Evolutionary conservation across 2,888 invertebrate species (phyloP).

Genomic region (Frankliniella intonsa): DNA sequence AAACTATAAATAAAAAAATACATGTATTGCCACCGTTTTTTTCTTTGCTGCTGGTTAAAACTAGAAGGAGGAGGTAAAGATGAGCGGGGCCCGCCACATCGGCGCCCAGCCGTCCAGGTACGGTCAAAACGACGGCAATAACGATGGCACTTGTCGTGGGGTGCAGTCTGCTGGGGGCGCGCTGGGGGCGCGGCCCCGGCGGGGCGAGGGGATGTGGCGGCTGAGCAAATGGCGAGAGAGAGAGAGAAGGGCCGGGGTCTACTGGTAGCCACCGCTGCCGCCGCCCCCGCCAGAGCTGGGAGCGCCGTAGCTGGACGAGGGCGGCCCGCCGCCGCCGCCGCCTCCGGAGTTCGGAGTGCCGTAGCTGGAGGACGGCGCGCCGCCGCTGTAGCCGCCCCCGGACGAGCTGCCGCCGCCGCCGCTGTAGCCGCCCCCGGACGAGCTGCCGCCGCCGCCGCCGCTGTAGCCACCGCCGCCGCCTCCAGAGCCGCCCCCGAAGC

Average conservation of each 20-base stretch:
- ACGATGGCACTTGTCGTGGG: not conserved
- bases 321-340: slow-evolving; percentile 24
- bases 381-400: slow-evolving; percentile 27
- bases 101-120: not conserved
- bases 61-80: not conserved
- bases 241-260: not conserved
- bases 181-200: not conserved
- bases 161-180: not conserved
- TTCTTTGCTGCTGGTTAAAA: not conserved
- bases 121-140: slow-evolving; percentile 16
- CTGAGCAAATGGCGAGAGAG: not conserved
- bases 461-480: not conserved
- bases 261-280: slow-evolving; percentile 27
- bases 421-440: slow-evolving; percentile 21
- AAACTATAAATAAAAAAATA: not conserved
- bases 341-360: slow-evolving; percentile 23
- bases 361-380: slow-evolving; percentile 6
- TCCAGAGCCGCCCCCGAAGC: slow-evolving; percentile 16
- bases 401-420: slow-evolving; percentile 3
- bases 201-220: not conserved
- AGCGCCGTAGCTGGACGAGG: slow-evolving; percentile 16
- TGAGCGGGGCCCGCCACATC: not conserved
- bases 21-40: slow-evolving; percentile 24
- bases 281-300: slow-evolving; percentile 7
- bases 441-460: slow-evolving; percentile 8